Evolutionary conservation across 53 echinoderm and acorn worm genomes (phyloP), one percentile per base, ranked within the genome.

Genomic region (Holothuria scabra): DNA sequence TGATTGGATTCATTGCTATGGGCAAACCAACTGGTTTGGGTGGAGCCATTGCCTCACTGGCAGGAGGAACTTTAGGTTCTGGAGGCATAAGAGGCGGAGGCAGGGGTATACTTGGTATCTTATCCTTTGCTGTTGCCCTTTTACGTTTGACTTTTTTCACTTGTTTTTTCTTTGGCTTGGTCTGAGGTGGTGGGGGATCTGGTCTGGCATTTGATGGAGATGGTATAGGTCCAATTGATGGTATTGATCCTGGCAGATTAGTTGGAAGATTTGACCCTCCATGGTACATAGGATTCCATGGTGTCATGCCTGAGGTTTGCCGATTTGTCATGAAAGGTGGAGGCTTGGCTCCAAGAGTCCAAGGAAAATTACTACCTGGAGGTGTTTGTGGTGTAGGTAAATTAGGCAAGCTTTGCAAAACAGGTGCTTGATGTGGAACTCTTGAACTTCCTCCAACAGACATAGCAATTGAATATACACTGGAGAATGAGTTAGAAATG

Each of bases 41-140:
- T 48, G 72, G 90, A 44, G 56, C 72, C 14, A 65, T 60, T 0
- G 86, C 41, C 46, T 86, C 86, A 19, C 84, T 66, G 22, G 83
- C 56, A 35, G 94, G 91, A 29, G 88, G 84, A 0, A 87, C 56
- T 75, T 87, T 87, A 26, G 87, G 86, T n/a, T 91, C 87, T 60
- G 87, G 91, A 14, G 93, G 91, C 60, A 93, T 87, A 5, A 90
- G 83, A 25, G 92, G 87, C 5, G 90, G 89, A 26, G 95, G 95
- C 78, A 87, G 87, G 19, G 90, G 90, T 29, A 89, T 89, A 25
- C 67, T 67, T n/a, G 90, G 90, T 10, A 63, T 80, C 62, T 80
- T 81, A 46, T 63, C 82, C 65, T 81, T 81, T 59, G 80, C 69
- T 19, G 75, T 57, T 58, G 89, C 93, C 87, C 88, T 91, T 18